phyloP scores from a whole-genome alignment of 2,113 vertebrate genomes.

The Orycteropus afer region DNA sequence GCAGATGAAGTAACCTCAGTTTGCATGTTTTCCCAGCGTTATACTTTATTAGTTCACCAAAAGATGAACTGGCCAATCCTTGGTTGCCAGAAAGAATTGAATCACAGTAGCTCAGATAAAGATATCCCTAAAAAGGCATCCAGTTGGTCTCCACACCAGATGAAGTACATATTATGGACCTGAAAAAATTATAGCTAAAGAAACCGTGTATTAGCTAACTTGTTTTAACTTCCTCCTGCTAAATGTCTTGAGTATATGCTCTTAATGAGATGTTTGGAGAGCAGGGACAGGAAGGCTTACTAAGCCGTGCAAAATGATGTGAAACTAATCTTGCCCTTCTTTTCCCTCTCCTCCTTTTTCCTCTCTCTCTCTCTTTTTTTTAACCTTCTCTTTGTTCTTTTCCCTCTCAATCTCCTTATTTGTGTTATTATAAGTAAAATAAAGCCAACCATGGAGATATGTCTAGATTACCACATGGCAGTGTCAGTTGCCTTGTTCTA shows the following conservation, averaged over 20 bases:
- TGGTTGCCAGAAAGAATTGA: slow-evolving; percentile 45
- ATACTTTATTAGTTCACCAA: neutral
- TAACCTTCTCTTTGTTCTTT: neutral
- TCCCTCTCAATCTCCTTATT: neutral
- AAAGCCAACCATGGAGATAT: neutral
- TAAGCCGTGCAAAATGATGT: neutral
- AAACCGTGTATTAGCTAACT: neutral
- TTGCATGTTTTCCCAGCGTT: slow-evolving; percentile 30
- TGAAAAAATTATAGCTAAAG: slow-evolving; percentile 5
- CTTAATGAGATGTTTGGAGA: neutral
- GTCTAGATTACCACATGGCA: neutral
- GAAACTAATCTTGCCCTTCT: neutral
- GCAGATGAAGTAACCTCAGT: neutral
- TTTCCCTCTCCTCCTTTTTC: neutral
- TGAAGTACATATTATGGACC: neutral
- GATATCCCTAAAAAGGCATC: neutral
- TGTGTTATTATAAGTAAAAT: neutral
- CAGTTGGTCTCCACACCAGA: neutral
- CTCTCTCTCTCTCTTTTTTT: no score
- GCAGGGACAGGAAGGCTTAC: neutral
- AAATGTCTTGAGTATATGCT: neutral
- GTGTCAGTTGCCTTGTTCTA: no score
- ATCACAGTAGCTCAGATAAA: neutral
- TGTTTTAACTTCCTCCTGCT: neutral
- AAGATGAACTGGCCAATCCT: neutral